Base-by-base conservation (phyloP, 2,888 invertebrate genomes). In the Pseudolycoriella hygida region DNA sequence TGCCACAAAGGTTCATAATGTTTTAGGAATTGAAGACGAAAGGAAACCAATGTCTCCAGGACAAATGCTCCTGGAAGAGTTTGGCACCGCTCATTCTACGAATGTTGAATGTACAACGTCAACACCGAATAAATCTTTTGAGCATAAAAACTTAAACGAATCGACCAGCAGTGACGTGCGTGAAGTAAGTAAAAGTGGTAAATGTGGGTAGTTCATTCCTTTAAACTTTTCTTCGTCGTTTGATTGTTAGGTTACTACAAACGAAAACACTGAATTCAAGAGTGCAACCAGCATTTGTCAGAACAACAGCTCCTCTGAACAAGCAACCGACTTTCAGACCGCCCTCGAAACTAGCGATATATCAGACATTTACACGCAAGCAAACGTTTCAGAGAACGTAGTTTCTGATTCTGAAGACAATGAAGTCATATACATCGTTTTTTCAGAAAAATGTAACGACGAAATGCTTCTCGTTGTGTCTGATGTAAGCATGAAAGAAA, bases 1-100 rank as follows among this genome's bases (percentile, higher is more conserved):
- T 44, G 70, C 70, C 1, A 66, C 69, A 30, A 57, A 60, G 40
- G 67, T 76, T 40, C 70, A 73, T 53, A 70, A 68, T 53, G 69
- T 71, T 25, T 60, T 76, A 53, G 75, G 76, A 14, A 56, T 73
- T 14, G 45, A 48, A 14, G 39, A 18, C 2, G 25, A 25, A 14
- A 31, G 17, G 18, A 6, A 15, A 31, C n/a, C 2, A 30, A 15
- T 40, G 8, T 6, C 31, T n/a, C n/a, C n/a, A n/a, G n/a, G n/a
- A 11, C 40, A 30, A 40, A 30, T 25, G 2, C 20, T 18, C 1
- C 18, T 37, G 38, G 31, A 45, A 18, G 30, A 17, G 10, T 31
- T 40, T 25, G 31, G 18, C 25, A 8, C 25, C 8, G 25, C 8
- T 4, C 25, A 4, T 4, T 8, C 25, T 8, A 25, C 4, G 8